Conservation (phyloP, 2,113 vertebrate genomes). For the Pycnonotus jocosus region DNA sequence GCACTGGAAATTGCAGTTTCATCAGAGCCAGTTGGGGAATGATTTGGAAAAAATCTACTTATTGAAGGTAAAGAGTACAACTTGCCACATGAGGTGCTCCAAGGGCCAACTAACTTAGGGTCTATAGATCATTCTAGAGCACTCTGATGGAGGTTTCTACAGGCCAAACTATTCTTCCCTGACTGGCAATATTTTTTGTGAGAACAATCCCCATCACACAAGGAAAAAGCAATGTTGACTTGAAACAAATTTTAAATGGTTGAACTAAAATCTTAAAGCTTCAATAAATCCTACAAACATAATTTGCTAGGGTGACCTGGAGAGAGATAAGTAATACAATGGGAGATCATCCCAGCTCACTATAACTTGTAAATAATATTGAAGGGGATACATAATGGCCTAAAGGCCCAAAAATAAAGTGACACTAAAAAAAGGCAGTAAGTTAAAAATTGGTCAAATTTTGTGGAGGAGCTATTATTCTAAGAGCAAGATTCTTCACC, state of each 20-base stretch:
- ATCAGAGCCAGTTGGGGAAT: not conserved
- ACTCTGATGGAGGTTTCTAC: not conserved
- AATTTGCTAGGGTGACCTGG: not conserved
- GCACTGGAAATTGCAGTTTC: not conserved
- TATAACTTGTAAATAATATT: not conserved
- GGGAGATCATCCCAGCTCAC: not conserved
- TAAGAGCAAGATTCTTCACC: not conserved
- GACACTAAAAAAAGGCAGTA: rapidly evolving
- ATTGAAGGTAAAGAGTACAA: not conserved
- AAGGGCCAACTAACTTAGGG: not conserved
- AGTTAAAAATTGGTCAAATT: not conserved
- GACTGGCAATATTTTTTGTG: not conserved
- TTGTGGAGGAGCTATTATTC: not conserved
- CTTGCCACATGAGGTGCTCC: not conserved
- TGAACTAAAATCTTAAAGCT: not conserved
- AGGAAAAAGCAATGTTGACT: not conserved
- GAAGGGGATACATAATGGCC: not conserved
- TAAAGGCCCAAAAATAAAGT: not conserved
- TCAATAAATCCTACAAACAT: not conserved
- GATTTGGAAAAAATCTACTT: not conserved
- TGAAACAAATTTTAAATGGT: not conserved
- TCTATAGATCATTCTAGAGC: not conserved
- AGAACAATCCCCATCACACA: not conserved
- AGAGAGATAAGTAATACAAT: not conserved
- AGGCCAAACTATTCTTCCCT: not conserved